phyloP scores from a whole-genome alignment of 1,140 invertebrate genomes.

The Triops longicaudatus region DNA sequence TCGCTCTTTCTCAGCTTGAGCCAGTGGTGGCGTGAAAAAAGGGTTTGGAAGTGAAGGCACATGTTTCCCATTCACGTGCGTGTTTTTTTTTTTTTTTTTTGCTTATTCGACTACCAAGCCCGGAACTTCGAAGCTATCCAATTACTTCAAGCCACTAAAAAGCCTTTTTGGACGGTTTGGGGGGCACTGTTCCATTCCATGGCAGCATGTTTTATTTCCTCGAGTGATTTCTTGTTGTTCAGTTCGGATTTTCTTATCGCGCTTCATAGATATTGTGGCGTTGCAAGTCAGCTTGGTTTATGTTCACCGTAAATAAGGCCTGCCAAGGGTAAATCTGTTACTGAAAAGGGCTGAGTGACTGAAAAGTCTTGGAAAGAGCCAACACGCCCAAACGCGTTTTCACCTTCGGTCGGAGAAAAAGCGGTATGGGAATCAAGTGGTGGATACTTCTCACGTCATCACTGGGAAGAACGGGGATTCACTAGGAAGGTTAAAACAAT shows the following conservation, averaged over 20 bases:
- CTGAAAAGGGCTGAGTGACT: too few relatives aligned
- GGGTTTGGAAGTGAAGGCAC: neutral
- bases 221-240: too few relatives aligned
- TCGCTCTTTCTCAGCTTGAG: neutral
- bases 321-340: too few relatives aligned
- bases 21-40: neutral
- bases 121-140: neutral
- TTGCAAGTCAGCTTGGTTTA: too few relatives aligned
- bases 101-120: neutral
- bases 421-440: neutral
- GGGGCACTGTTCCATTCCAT: too few relatives aligned
- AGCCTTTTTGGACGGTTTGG: neutral
- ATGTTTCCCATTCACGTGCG: slow-evolving; percentile 7
- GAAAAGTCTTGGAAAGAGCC: neutral
- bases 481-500: too few relatives aligned
- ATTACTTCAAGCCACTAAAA: neutral
- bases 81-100: neutral
- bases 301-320: too few relatives aligned
- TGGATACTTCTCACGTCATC: neutral
- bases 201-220: too few relatives aligned
- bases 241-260: too few relatives aligned
- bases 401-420: neutral
- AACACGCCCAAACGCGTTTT: neutral
- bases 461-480: neutral
- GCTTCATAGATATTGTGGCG: too few relatives aligned